Evolutionary conservation across 2,797 vertebrate species (phyloP).

Genomic region (Neosilurus mollespiculum): DNA sequence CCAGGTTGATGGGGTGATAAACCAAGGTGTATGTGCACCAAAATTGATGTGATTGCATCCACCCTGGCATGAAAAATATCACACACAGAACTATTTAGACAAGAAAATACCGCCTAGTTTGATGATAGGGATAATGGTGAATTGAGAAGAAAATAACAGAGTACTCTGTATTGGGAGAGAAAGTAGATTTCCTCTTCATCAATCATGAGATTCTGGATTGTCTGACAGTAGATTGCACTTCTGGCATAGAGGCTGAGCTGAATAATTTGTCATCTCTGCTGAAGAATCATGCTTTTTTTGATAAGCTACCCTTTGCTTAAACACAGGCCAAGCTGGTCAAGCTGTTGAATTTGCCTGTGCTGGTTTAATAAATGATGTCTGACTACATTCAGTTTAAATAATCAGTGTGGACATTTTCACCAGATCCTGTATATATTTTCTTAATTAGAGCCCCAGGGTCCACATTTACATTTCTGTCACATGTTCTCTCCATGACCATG

Average conservation of each 20-base stretch:
- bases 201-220: conserved; percentile 25
- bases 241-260: conserved; percentile 20
- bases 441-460: background rate
- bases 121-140: conserved; percentile 13
- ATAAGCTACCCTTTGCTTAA: background rate
- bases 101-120: background rate
- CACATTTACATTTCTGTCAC: background rate
- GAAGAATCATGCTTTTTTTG: background rate
- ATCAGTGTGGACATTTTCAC: background rate
- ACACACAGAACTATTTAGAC: background rate
- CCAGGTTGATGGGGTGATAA: conserved; percentile 27
- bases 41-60: conserved; percentile 9
- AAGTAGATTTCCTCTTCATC: conserved; percentile 37
- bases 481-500: background rate
- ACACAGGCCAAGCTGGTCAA: background rate
- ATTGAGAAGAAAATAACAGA: conserved; percentile 16
- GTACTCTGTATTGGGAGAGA: conserved; percentile 21
- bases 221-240: conserved; percentile 37
- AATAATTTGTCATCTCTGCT: conserved; percentile 1
- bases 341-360: background rate
- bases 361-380: background rate
- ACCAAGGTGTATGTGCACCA: conserved; percentile 4
- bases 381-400: background rate
- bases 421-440: background rate
- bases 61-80: conserved; percentile 9